Conservation (phyloP, 2,113 vertebrate genomes). For the Megaceryle maxima region DNA sequence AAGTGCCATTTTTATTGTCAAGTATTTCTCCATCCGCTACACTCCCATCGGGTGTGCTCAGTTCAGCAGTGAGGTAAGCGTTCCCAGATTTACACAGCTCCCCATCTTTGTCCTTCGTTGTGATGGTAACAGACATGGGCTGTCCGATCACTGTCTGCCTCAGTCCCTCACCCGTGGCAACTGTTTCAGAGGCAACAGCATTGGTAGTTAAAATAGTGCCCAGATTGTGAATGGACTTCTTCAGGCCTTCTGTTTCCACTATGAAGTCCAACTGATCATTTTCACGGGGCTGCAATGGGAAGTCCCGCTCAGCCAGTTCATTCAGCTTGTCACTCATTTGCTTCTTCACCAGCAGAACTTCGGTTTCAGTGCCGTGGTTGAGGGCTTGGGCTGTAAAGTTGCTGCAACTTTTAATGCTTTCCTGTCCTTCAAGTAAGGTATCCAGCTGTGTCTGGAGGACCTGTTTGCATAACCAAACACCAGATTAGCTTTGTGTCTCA, state of each 20-base stretch:
- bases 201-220: slow-evolving; percentile 93
- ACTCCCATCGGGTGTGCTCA: slow-evolving; percentile 86
- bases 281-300: slow-evolving; percentile 89
- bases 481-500: not conserved
- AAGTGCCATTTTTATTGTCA: slow-evolving; percentile 98
- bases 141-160: slow-evolving; percentile 89
- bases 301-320: slow-evolving; percentile 85
- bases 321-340: slow-evolving; percentile 94
- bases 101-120: slow-evolving; percentile 95
- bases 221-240: slow-evolving; percentile 96
- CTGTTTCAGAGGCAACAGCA: slow-evolving; percentile 91
- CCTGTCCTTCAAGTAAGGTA: slow-evolving; percentile 89
- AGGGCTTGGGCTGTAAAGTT: slow-evolving; percentile 93
- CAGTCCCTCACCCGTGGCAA: slow-evolving; percentile 91
- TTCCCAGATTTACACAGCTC: slow-evolving; percentile 95
- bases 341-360: slow-evolving; percentile 95
- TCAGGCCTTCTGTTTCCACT: slow-evolving; percentile 92
- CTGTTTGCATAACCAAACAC: slow-evolving; percentile 61
- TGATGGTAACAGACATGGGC: slow-evolving; percentile 90
- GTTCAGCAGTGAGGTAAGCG: slow-evolving; percentile 87
- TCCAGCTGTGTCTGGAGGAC: slow-evolving; percentile 94
- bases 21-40: slow-evolving; percentile 88
- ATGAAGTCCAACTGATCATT: slow-evolving; percentile 93
- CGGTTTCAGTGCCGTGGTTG: slow-evolving; percentile 89
- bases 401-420: slow-evolving; percentile 92